Percentiles rank a stretch among this genome's conserved stretches.
Evolutionary conservation across 2,888 invertebrate genomes (phyloP).

Genomic region (Eugnorisma glareosa): DNA sequence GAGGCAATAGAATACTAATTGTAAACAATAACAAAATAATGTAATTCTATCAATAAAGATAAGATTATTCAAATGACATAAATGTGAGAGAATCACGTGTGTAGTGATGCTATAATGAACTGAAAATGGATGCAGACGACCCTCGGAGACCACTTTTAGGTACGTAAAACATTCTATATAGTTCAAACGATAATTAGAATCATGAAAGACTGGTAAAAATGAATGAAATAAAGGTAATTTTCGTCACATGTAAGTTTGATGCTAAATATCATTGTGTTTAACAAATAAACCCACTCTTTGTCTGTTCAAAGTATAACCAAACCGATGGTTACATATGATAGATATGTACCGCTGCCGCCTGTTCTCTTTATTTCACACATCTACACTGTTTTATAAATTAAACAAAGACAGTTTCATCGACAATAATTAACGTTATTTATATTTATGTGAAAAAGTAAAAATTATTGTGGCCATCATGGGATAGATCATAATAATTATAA

Average conservation of each 20-base stretch:
- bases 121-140: slow-evolving; percentile 75
- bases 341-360: accelerated
- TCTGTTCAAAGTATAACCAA: background rate
- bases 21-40: slow-evolving; percentile 65
- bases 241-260: too few species aligned
- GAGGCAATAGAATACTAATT: slow-evolving; percentile 13
- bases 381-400: background rate
- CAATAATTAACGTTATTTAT: background rate
- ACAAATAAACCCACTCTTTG: slow-evolving; percentile 8
- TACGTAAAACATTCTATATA: slow-evolving; percentile 53
- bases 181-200: background rate
- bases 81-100: slow-evolving; percentile 35
- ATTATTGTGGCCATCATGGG: background rate
- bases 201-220: background rate
- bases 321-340: background rate
- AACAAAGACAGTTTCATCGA: background rate
- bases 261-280: background rate
- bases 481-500: background rate
- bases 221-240: background rate
- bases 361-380: background rate
- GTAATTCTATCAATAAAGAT: slow-evolving; percentile 60
- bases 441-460: background rate
- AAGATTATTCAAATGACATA: slow-evolving; percentile 56
- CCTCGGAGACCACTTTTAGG: slow-evolving; percentile 75
- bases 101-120: slow-evolving; percentile 22